phyloP scores from a whole-genome alignment of 2,113 vertebrate species.

The Barbus barbus region DNA sequence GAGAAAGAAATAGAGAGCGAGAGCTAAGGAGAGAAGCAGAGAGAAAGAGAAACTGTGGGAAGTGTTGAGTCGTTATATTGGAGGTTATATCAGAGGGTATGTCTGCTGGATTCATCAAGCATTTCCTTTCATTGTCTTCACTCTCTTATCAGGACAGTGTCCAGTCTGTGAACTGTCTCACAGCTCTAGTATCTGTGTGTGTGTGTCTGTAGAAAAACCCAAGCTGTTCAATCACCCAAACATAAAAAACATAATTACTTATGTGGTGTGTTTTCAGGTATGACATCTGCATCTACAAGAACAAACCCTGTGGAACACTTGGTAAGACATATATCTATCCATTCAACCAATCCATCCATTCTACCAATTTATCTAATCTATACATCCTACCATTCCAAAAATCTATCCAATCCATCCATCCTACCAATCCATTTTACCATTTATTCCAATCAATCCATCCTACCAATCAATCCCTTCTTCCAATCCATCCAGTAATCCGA shows the following conservation, averaged over 20 bases:
- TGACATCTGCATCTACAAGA: constrained; percentile 99
- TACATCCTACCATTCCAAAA: no score
- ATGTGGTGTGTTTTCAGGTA: constrained; percentile 77
- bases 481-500: no score
- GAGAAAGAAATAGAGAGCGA: neutral
- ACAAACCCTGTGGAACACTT: constrained; percentile 96
- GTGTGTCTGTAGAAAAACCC: neutral
- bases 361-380: no score
- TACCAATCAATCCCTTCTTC: no score
- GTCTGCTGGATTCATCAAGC: constrained; percentile 58
- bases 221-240: neutral
- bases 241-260: neutral
- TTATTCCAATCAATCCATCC: no score
- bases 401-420: neutral
- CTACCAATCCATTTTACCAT: no score
- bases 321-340: constrained; percentile 72
- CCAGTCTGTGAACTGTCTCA: constrained; percentile 39
- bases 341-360: neutral
- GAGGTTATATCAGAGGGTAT: constrained; percentile 61
- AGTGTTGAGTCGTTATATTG: constrained; percentile 50
- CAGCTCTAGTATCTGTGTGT: constrained; percentile 17
- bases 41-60: neutral
- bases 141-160: constrained; percentile 59
- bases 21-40: neutral
- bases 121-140: constrained; percentile 73